Percentiles rank a stretch among this genome's conserved stretches.
phyloP scores from a whole-genome alignment of 2,113 vertebrate genomes.

The sheep (Ovis aries) region DNA sequence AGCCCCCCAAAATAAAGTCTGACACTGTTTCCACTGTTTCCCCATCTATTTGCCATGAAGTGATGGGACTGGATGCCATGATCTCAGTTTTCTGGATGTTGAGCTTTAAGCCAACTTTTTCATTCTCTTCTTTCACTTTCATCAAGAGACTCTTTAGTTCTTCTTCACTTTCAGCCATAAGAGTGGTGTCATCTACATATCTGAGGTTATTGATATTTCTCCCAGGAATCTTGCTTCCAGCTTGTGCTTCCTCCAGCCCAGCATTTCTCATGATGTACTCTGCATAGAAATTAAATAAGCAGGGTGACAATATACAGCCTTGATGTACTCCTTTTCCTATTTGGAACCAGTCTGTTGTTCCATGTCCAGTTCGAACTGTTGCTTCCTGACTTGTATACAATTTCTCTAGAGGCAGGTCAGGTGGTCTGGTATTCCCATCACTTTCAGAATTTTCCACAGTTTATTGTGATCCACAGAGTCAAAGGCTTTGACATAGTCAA shows the following conservation, averaged over 20 bases:
- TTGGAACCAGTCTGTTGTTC: neutral
- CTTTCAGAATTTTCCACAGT: neutral
- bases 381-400: neutral
- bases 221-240: neutral
- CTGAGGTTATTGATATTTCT: neutral
- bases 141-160: neutral
- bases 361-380: neutral
- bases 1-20: rapidly evolving
- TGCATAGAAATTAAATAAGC: neutral
- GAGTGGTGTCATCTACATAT: neutral
- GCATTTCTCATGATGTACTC: neutral
- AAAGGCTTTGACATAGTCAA: neutral
- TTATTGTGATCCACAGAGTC: neutral
- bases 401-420: neutral
- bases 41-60: neutral
- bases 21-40: too few species aligned
- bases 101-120: neutral
- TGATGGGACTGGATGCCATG: neutral
- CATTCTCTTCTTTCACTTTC: neutral
- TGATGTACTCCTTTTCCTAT: neutral
- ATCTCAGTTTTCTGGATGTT: neutral
- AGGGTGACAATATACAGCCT: neutral
- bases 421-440: neutral
- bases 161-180: neutral
- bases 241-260: neutral